Percentiles rank a stretch among this genome's conserved stretches.
Evolutionary conservation across 2,797 vertebrate species (phyloP).

Genomic region (Emys orbicularis): DNA sequence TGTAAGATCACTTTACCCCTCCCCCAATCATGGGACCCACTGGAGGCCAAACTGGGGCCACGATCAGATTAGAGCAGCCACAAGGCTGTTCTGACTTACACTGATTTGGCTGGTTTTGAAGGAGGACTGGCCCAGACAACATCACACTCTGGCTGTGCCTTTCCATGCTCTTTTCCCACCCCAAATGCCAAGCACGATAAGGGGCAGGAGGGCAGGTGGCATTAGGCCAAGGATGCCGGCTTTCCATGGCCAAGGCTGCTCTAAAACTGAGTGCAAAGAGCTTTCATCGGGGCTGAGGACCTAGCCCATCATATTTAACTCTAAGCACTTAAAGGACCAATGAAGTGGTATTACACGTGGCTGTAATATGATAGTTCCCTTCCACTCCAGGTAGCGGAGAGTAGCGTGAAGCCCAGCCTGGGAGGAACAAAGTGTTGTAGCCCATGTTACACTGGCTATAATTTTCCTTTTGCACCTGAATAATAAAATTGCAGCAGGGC

Average conservation of each 20-base stretch:
- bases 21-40: not conserved
- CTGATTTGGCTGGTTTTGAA: not conserved
- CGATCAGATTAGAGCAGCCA: not conserved
- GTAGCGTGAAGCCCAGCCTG: not conserved
- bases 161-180: not conserved
- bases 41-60: not conserved
- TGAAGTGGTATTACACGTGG: not conserved
- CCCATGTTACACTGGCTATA: not conserved
- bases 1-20: not conserved
- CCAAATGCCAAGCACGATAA: not conserved
- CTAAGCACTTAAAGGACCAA: not conserved
- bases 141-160: not conserved
- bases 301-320: not conserved
- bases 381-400: not conserved
- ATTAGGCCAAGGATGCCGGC: not conserved
- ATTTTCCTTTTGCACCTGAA: not conserved
- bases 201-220: not conserved
- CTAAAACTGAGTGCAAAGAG: not conserved
- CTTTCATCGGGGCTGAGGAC: not conserved
- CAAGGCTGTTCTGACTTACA: not conserved
- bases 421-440: not conserved
- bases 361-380: not conserved
- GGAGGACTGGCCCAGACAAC: not conserved
- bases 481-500: not conserved
- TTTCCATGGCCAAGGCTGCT: not conserved